Evolutionary conservation across 2,113 vertebrate genomes (phyloP).

Genomic region (Tachysurus fulvidraco): DNA sequence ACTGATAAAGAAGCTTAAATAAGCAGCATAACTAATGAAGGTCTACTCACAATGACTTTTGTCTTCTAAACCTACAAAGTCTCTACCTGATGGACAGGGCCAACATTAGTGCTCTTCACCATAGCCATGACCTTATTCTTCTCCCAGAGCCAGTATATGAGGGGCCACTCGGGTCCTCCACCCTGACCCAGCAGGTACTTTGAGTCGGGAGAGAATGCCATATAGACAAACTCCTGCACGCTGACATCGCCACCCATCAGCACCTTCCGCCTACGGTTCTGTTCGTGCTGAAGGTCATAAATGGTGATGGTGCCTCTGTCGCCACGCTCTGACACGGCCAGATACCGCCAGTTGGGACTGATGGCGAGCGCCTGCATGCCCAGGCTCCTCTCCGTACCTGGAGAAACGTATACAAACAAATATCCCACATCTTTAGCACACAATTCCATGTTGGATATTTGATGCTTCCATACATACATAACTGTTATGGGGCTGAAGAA

Average conservation of each 20-base stretch:
- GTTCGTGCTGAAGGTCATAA: slow-evolving; percentile 80
- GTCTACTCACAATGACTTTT: background rate
- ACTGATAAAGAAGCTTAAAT: background rate
- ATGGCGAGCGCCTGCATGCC: slow-evolving; percentile 82
- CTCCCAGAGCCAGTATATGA: slow-evolving; percentile 90
- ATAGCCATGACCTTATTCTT: slow-evolving; percentile 82
- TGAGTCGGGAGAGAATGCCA: slow-evolving; percentile 91
- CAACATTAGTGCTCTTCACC: slow-evolving; percentile 66
- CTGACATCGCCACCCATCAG: slow-evolving; percentile 71
- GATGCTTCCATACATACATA: background rate
- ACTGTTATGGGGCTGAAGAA: background rate
- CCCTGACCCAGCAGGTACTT: slow-evolving; percentile 83
- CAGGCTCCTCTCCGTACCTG: slow-evolving; percentile 82
- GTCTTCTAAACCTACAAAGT: background rate
- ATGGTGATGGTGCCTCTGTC: slow-evolving; percentile 80
- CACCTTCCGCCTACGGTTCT: slow-evolving; percentile 77
- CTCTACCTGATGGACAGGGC: slow-evolving; percentile 80
- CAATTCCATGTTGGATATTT: background rate
- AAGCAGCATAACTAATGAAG: background rate
- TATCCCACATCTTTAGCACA: background rate
- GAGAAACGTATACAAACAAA: background rate
- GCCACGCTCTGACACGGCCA: slow-evolving; percentile 83
- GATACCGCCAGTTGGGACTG: slow-evolving; percentile 81
- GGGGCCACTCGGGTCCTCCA: slow-evolving; percentile 76
- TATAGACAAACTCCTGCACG: slow-evolving; percentile 71